Conservation (phyloP, 1,140 invertebrate species). For the Bombus superbus region DNA sequence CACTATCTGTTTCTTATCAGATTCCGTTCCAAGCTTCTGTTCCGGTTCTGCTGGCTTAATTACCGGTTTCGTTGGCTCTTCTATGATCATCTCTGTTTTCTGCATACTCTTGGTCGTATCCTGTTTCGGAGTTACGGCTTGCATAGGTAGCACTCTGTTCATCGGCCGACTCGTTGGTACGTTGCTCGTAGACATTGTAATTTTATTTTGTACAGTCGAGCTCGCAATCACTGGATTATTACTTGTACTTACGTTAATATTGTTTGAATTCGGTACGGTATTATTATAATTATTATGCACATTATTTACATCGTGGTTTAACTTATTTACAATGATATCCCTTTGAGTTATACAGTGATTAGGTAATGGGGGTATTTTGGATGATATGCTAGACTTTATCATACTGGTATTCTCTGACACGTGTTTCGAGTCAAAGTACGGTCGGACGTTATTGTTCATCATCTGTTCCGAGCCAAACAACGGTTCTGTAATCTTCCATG, state of each 20-base stretch:
- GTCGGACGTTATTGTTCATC: constrained; percentile 74
- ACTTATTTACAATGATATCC: constrained; percentile 70
- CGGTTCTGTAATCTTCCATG: constrained; percentile 76
- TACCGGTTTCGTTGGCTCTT: constrained; percentile 75
- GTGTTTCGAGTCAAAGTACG: constrained; percentile 79
- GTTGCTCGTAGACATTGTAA: constrained; percentile 76
- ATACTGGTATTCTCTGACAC: constrained; percentile 81
- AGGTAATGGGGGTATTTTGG: constrained; percentile 74
- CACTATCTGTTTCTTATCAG: constrained; percentile 49
- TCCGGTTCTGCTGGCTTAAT: constrained; percentile 71
- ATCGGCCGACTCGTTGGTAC: constrained; percentile 85
- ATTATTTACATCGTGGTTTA: constrained; percentile 70
- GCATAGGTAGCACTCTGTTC: constrained; percentile 90
- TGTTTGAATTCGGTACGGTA: constrained; percentile 58
- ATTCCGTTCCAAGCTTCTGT: constrained; percentile 47
- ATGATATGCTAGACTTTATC: constrained; percentile 80
- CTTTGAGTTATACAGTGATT: constrained; percentile 76
- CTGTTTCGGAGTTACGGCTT: constrained; percentile 80
- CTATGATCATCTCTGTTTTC: constrained; percentile 73
- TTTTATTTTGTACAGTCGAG: constrained; percentile 71
- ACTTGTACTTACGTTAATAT: constrained; percentile 57
- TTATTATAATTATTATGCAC: constrained; percentile 71
- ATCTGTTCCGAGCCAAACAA: constrained; percentile 73
- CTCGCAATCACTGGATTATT: constrained; percentile 51
- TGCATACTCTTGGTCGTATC: constrained; percentile 69